Evolutionary conservation across 2,888 invertebrate genomes (phyloP).

Genomic region (Steinernema scapterisci): DNA sequence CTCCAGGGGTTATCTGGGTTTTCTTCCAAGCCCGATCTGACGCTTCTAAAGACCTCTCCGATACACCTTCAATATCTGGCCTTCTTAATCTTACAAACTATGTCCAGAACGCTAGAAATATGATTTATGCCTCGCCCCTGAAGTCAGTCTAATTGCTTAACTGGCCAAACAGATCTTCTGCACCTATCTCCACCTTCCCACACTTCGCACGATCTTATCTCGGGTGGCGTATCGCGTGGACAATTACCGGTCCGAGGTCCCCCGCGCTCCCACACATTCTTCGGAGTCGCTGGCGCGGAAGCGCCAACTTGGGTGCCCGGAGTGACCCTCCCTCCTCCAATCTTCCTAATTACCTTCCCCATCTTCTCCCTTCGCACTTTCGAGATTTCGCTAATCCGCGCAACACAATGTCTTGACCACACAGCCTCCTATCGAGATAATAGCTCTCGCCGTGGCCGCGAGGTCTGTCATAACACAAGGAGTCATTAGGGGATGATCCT

Average conservation of each 20-base stretch:
- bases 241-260: slow-evolving; percentile 12
- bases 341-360: slow-evolving; percentile 10
- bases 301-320: slow-evolving; percentile 28
- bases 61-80: not conserved
- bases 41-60: not conserved
- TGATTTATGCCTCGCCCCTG: too few relatives aligned
- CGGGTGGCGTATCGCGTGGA: not conserved
- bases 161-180: not conserved
- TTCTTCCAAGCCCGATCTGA: too few relatives aligned
- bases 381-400: slow-evolving; percentile 13
- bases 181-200: not conserved
- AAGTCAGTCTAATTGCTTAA: too few relatives aligned
- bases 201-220: slow-evolving; percentile 23
- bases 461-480: slow-evolving; percentile 20
- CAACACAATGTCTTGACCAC: not conserved
- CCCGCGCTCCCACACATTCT: slow-evolving; percentile 28
- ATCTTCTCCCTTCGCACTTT: slow-evolving; percentile 2
- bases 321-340: not conserved
- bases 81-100: too few relatives aligned
- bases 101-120: too few relatives aligned
- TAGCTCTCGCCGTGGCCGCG: slow-evolving; percentile 10
- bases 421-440: slow-evolving; percentile 28
- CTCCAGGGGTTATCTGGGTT: too few relatives aligned
- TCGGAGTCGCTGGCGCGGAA: slow-evolving; percentile 18
- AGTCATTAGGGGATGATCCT: slow-evolving; percentile 27